These are phyloP conservation scores for Xenotilapia leptura DNA, from an alignment of 2,113 vertebrate genomes.

Conservation along the genomic window DNA sequence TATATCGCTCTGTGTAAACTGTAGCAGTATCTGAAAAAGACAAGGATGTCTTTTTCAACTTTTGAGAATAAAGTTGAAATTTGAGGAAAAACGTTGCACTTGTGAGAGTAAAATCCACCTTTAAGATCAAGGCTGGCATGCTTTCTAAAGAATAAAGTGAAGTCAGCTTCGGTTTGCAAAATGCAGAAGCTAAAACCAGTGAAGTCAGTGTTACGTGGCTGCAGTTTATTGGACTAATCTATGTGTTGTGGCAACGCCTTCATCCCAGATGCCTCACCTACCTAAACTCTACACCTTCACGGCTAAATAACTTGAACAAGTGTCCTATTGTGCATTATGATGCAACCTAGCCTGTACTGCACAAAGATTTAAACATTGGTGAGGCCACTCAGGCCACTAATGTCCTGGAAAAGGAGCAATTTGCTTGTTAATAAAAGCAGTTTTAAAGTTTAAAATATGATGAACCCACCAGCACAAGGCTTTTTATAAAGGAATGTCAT, in stretches of 20 bases:
- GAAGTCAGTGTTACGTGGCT: neutral
- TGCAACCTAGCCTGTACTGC: neutral
- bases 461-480: neutral
- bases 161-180: neutral
- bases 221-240: neutral
- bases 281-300: neutral
- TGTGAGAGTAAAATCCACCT: neutral
- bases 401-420: neutral
- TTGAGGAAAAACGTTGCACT: neutral
- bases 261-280: neutral
- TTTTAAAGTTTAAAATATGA: neutral
- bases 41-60: neutral
- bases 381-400: neutral
- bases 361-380: neutral
- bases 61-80: neutral
- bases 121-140: neutral
- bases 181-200: neutral
- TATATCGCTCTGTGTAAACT: neutral
- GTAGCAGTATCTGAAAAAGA: neutral
- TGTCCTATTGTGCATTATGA: neutral
- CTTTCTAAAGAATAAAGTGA: neutral
- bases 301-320: accelerated
- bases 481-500: neutral
- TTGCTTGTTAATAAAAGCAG: neutral
- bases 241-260: neutral